Conservation (phyloP, 1,140 invertebrate species). For the Ditylenchus dipsaci region DNA sequence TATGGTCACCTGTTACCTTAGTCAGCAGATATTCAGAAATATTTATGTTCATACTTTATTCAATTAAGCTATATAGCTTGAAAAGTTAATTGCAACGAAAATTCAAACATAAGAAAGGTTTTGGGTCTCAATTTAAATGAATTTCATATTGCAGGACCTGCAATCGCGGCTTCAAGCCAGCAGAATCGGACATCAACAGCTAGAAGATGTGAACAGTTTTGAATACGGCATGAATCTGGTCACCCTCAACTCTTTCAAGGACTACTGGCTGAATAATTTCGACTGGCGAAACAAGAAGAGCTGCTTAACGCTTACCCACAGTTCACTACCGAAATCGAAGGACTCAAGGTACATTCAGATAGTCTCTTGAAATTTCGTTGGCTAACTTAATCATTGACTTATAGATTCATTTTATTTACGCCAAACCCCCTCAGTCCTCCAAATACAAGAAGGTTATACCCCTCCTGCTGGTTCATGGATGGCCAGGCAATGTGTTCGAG, state of each 20-base stretch:
- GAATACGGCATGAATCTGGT: conserved; percentile 26
- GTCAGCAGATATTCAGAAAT: too few species aligned
- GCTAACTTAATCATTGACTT: neutral
- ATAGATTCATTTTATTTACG: conserved; percentile 48
- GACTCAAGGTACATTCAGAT: conserved; percentile 6
- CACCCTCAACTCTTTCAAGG: conserved; percentile 2
- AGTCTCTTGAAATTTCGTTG: neutral
- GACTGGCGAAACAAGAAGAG: conserved; percentile 28
- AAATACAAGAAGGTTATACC: conserved; percentile 23
- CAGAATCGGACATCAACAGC: conserved; percentile 24
- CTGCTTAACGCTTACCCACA: conserved; percentile 21
- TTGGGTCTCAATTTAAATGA: too few species aligned
- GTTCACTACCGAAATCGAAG: conserved; percentile 32
- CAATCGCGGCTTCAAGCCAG: conserved; percentile 9
- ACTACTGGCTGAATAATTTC: conserved; percentile 28
- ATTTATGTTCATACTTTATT: too few species aligned
- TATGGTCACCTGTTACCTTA: too few species aligned
- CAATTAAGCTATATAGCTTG: too few species aligned
- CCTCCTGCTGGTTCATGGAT: conserved; percentile 58
- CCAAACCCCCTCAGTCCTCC: conserved; percentile 32
- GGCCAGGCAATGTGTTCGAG: conserved; percentile 74
- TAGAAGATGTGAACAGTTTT: conserved; percentile 24
- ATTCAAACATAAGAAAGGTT: too few species aligned
- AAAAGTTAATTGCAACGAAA: too few species aligned
- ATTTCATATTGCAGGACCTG: neutral